Evolutionary conservation across 2,888 invertebrate genomes (phyloP).

Genomic region (Salticus scenicus): DNA sequence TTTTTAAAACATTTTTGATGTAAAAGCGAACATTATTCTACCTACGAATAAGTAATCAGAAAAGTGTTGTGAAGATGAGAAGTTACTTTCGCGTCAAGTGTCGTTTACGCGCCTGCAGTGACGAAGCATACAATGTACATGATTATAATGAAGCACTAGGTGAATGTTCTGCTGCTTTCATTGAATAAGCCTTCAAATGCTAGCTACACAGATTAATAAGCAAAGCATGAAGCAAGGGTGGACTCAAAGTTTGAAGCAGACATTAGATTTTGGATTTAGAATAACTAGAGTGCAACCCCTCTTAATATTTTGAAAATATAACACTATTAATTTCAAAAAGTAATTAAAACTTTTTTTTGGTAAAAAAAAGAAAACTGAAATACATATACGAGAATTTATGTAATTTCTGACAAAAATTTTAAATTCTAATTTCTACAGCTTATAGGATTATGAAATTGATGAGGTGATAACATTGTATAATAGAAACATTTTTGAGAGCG

Average conservation of each 20-base stretch:
- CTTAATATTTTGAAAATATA: neutral
- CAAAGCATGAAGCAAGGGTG: neutral
- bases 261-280: neutral
- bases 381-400: neutral
- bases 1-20: neutral
- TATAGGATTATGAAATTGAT: neutral
- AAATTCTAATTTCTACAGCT: neutral
- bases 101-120: constrained; percentile 13
- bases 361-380: neutral
- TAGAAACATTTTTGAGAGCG: constrained; percentile 1
- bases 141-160: neutral
- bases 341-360: neutral
- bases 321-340: neutral
- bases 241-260: neutral
- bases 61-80: neutral
- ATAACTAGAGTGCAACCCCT: neutral
- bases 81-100: constrained; percentile 23
- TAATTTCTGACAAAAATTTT: neutral
- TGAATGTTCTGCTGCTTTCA: no score
- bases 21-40: constrained; percentile 8
- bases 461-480: neutral
- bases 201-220: neutral
- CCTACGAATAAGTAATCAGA: neutral
- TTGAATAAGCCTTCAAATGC: no score
- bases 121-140: neutral